Evolutionary conservation across 2,888 invertebrate species (phyloP), one percentile per base, ranked within the genome.

Genomic region (Yponomeuta evonymella): DNA sequence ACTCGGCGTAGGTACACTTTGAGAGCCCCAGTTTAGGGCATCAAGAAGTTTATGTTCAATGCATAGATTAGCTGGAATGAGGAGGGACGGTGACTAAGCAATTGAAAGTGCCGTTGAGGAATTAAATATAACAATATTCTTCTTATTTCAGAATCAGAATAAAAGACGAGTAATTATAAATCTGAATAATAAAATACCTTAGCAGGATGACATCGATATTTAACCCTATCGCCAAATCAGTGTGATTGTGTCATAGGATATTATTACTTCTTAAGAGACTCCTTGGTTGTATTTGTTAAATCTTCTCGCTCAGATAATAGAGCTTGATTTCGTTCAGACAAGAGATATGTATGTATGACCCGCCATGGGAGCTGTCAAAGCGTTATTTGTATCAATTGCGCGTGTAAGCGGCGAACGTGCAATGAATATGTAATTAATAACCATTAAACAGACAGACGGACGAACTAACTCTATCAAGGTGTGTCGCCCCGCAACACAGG

Each of bases 391-490:
- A 83, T 84, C 81, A 81, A 84, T 85, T 80, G 23, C 11, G 51
- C 51, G 51, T 23, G 48, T 48, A 12, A 43, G 48, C 36, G 67
- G 67, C 33, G 30, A 43, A 48, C 36, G 75, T 74, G 78, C 81
- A 86, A 87, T 87, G 85, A 86, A 87, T 84, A 82, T 74, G 80
- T 86, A 86, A 87, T 86, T 86, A 87, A 87, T 87, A 85, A 84
- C 83, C 86, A 86, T 86, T 43, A 43, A 5, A 43, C 82, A 83
- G 80, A 76, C 76, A 73, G 80, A 81, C 81, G 76, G 77, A 77
- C 79, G 79, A 77, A 79, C 80, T 83, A 80, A 81, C 81, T 83
- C 83, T 86, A 87, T 85, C 85, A 79, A 75, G 62, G 76, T 76
- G 74, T 73, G 71, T 65, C 12, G 65, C 65, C 51, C 51, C 51